Conservation (phyloP, 2,888 invertebrate genomes). For the Acleris literana region DNA sequence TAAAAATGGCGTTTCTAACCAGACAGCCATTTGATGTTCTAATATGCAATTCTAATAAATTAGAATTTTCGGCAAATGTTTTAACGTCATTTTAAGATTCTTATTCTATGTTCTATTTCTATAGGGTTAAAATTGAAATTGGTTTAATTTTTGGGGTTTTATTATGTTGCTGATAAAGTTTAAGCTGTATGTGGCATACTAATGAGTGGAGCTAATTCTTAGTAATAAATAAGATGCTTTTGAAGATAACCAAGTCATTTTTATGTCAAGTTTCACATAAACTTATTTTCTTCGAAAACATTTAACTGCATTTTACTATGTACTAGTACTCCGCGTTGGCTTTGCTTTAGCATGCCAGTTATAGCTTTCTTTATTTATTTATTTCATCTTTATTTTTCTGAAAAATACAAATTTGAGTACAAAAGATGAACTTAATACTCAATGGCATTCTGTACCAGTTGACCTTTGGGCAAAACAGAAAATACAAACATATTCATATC, state of each 20-base stretch:
- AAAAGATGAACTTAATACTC: too few species aligned
- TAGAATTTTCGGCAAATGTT: slow-evolving; percentile 5
- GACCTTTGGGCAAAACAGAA: too few species aligned
- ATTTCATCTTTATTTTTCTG: too few species aligned
- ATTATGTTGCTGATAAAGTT: background rate
- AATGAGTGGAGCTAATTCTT: background rate
- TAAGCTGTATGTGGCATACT: slow-evolving; percentile 1
- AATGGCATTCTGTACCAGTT: too few species aligned
- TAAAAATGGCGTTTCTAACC: slow-evolving; percentile 10
- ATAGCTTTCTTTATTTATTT: too few species aligned
- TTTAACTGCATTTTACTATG: too few species aligned
- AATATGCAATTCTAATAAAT: slow-evolving; percentile 26
- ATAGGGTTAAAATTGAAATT: background rate
- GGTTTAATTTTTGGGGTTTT: background rate
- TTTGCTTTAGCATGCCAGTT: too few species aligned
- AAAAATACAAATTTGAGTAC: too few species aligned
- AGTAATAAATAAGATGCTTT: background rate
- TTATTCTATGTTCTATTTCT: background rate
- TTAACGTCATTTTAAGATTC: background rate
- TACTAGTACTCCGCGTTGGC: too few species aligned
- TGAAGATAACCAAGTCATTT: background rate
- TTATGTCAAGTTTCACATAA: background rate
- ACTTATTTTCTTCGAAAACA: too few species aligned
- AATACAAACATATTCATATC: too few species aligned
- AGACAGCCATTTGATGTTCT: slow-evolving; percentile 20